These are phyloP conservation scores for Ormyrus thymus DNA, from an alignment of 2,888 invertebrate species.

Conservation along the genomic window DNA sequence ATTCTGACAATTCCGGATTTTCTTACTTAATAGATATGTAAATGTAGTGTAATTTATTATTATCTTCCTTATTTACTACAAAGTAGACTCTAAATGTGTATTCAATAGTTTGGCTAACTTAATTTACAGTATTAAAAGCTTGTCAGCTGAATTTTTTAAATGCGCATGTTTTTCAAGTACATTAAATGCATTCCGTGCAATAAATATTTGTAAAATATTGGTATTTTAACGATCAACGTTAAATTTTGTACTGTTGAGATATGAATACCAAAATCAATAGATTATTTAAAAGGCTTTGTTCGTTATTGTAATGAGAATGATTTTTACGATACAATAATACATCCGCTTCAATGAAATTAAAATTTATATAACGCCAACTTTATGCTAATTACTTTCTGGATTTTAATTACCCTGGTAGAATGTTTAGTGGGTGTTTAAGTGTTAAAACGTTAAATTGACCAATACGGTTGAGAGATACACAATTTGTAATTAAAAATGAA, in stretches of 20 bases:
- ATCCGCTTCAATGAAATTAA: too few species aligned
- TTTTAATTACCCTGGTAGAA: too few species aligned
- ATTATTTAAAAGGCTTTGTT: not conserved
- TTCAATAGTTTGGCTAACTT: slow-evolving; percentile 19
- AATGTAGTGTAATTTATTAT: not conserved
- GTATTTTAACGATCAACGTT: slow-evolving; percentile 49
- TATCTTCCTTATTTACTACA: not conserved
- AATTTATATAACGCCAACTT: too few species aligned
- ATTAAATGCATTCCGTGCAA: not conserved
- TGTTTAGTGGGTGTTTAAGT: too few species aligned
- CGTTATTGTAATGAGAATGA: not conserved
- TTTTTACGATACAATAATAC: slow-evolving; percentile 3
- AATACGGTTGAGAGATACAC: too few species aligned
- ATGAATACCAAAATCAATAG: not conserved
- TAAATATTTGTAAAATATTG: slow-evolving; percentile 4
- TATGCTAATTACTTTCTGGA: too few species aligned
- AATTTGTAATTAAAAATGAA: too few species aligned
- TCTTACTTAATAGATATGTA: not conserved
- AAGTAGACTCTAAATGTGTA: too few species aligned
- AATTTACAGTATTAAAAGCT: slow-evolving; percentile 29
- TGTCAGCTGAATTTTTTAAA: slow-evolving; percentile 23
- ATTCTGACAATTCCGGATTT: not conserved
- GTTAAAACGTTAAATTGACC: too few species aligned
- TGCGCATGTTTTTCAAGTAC: slow-evolving; percentile 33
- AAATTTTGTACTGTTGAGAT: slow-evolving; percentile 29